Evolutionary conservation across 2,888 invertebrate genomes (phyloP), one percentile per base, ranked within the genome.

Genomic region (Leucophenga maculata): DNA sequence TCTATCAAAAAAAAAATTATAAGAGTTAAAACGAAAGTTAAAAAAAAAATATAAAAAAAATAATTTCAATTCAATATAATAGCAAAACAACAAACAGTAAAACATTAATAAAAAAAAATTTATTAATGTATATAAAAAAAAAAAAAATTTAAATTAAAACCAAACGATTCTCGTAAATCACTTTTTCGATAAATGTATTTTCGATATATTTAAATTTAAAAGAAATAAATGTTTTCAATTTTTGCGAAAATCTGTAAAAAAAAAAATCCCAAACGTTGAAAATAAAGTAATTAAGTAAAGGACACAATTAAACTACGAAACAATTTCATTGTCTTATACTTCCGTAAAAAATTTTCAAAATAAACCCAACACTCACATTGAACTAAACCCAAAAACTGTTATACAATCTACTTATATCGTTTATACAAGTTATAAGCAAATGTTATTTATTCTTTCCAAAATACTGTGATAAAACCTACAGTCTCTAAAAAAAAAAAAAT

Each of bases 391-490:
- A 26, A 26, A 2, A 26, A 26, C 26, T 26, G 4, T 26, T 26
- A 26, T 26, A 26, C 26, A 26, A 26, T 26, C 26, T 26, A 26
- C 26, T 26, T 26, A 26, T 26, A 26, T 26, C 26, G 26, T 26
- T 26, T 4, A 26, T 26, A 26, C 26, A 26, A 26, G 26, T 4
- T 26, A 26, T 26, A 26, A 26, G 26, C 26, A 26, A 26, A 26
- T 26, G 4, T 39, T 39, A 64, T 26, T 64, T 22, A 71, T 73
- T 39, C 59, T 60, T 72, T 71, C 62, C 74, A 76, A 79, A 76
- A 73, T 70, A 82, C 80, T 80, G 80, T 80, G 80, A 80, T 80
- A 80, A 79, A 82, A 82, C n/a, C 57, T 26, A 80, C 78, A 80
- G 74, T 80, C 75, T 72, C 68, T 70, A 74, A 26, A 55, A n/a